Base-by-base conservation (phyloP, 2,797 vertebrate genomes). In the Sebastes minor region DNA sequence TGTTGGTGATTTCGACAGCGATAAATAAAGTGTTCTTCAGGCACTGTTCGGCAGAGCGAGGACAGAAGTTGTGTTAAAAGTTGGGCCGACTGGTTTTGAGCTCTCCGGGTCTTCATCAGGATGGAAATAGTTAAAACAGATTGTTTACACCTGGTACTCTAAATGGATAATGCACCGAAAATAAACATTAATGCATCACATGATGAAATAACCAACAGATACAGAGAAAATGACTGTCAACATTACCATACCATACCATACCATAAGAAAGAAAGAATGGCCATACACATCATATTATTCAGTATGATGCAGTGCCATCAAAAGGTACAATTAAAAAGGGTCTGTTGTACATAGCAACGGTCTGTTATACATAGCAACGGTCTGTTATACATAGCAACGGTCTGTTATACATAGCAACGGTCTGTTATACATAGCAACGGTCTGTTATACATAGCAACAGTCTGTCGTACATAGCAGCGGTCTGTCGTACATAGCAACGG, bases 341-440 rank as follows among this genome's bases (percentile, higher is more conserved):
- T 38, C 13, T 38, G 35, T 38, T 5, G 5, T 38, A 38, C 35
- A 38, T 38, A 14, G 35, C 35, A 38, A 38, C 35, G 5, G 35
- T 38, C 35, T 38, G 35, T 14, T 14, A 0, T 38, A 38, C 35
- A 38, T 38, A 6, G 12, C 12, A 38, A 38, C 12, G 1, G 35
- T 38, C 35, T 38, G 35, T 38, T 13, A 0, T 13, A 38, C 12
- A 38, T 38, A 13, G 35, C 35, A 35, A 2, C 35, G 0, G 35
- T 35, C 35, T 35, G 35, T 35, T 0, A 0, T 35, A 35, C 33
- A 35, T 38, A 5, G 35, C 35, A 38, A 0, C 35, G 0, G n/a
- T n/a, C n/a, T n/a, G n/a, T n/a, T n/a, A n/a, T n/a, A n/a, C n/a
- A n/a, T n/a, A n/a, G n/a, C 30, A 30, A 30, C 30, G 1, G 32